These are phyloP conservation scores for Aporophyla lueneburgensis DNA, from an alignment of 2,888 invertebrate species.

Conservation along the genomic window DNA sequence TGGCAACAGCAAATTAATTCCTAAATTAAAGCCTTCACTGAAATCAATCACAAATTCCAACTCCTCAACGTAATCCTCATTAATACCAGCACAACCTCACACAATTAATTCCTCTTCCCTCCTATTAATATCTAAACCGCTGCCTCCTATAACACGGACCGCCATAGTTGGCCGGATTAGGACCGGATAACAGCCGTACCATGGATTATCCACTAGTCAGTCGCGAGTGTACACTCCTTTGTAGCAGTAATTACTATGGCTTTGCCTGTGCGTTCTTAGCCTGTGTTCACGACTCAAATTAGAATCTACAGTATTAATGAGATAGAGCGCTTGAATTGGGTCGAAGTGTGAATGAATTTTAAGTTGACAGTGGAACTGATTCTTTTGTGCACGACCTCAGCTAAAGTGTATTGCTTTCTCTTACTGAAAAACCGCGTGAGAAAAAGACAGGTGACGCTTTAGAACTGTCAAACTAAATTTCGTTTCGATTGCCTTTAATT, in stretches of 20 bases:
- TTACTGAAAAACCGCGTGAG: too few relatives aligned
- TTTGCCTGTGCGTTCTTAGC: slow-evolving; percentile 70
- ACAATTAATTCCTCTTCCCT: background rate
- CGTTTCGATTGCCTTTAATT: too few relatives aligned
- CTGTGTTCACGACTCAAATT: slow-evolving; percentile 67
- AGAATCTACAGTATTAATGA: slow-evolving; percentile 49
- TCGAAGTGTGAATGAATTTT: slow-evolving; percentile 2
- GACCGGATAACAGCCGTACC: slow-evolving; percentile 73
- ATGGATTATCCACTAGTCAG: slow-evolving; percentile 74
- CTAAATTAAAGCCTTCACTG: too few relatives aligned
- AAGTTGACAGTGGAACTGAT: too few relatives aligned
- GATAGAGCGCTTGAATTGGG: slow-evolving; percentile 21
- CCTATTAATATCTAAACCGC: slow-evolving; percentile 34
- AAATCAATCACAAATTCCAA: background rate
- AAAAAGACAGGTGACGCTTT: too few relatives aligned
- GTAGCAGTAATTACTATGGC: slow-evolving; percentile 79
- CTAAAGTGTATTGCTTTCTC: too few relatives aligned
- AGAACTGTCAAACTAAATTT: too few relatives aligned
- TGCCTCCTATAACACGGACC: slow-evolving; percentile 51
- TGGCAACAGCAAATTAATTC: too few relatives aligned
- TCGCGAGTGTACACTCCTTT: slow-evolving; percentile 72
- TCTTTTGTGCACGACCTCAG: too few relatives aligned
- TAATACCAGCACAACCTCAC: background rate
- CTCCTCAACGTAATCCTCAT: slow-evolving; percentile 19
- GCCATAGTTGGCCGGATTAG: slow-evolving; percentile 68